Evolutionary conservation across 2,113 vertebrate species (phyloP), one percentile per base, ranked within the genome.

Genomic region (Petrocephalus microphthalmus): DNA sequence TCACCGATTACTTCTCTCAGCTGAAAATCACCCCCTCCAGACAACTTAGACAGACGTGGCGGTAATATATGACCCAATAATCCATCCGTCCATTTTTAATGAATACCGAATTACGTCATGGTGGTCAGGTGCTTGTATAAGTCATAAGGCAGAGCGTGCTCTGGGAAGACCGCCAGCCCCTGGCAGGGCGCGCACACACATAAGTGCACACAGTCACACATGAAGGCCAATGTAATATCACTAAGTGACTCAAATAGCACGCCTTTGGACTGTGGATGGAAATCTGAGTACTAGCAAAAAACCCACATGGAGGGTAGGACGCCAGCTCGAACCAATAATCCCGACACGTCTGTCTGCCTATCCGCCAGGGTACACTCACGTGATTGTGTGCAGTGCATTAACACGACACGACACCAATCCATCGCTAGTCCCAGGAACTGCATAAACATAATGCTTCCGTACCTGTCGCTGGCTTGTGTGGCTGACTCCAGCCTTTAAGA

Each of bases 251-350:
- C 54, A 47, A n/a, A 54, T 49, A 45, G 54, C 54, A 49, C 7
- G 54, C 37, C 45, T 83, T 83, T 83, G 81, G 81, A 49, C 81
- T n/a, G 81, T 47, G 81, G 37, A 45, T 83, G 81, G 81, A 83
- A 83, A 83, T 8, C 45, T 22, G 81, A 83, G 22, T 49, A 49
- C 45, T 45, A n/a, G 19, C 81, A 83, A 47, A 20, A 83, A 49
- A 49, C 42, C 71, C 71, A 83, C 45, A 49, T 6, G 22, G 81
- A 83, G 20, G 3, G 22, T 20, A 49, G 81, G 42, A 83, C 19
- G 45, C 37, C 42, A 81, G 74, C 19, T 42, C 81, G 19, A 83
- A 49, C 45, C 17, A 42, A 82, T 20, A 81, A 45, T 81, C 42
- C 74, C 7, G 37, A 20, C 37, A 2, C 20, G 42, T 42, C 15